Evolutionary conservation across 2,888 invertebrate genomes (phyloP).

Genomic region (Adelphocoris suturalis): DNA sequence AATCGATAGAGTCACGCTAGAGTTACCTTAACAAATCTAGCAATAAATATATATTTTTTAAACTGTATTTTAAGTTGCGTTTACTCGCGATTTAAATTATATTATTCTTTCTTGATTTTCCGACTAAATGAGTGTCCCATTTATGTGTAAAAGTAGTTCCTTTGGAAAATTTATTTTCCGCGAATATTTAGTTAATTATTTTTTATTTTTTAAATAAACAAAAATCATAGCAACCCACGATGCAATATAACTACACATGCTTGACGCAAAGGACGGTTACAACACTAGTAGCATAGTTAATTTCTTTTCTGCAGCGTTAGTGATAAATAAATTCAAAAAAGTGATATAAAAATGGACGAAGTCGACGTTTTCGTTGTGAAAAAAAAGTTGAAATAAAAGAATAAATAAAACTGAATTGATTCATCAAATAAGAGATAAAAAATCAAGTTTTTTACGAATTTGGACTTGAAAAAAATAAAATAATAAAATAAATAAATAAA

Average conservation of each 20-base stretch:
- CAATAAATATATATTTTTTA: too few species aligned
- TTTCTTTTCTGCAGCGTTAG: conserved; percentile 46
- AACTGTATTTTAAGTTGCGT: too few species aligned
- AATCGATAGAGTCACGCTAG: too few species aligned
- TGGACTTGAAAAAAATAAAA: background rate
- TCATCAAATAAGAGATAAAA: background rate
- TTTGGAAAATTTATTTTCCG: too few species aligned
- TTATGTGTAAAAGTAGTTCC: background rate
- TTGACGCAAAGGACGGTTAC: conserved; percentile 38
- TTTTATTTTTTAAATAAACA: background rate
- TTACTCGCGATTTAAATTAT: too few species aligned
- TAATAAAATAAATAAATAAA: too few species aligned
- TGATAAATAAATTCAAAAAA: background rate
- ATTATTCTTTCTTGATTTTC: background rate
- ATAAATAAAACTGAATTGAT: background rate
- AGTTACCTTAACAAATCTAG: too few species aligned
- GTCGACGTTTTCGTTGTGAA: background rate
- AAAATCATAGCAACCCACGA: conserved; percentile 60
- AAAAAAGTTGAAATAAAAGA: background rate
- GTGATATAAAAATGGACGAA: background rate
- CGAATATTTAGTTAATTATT: too few species aligned
- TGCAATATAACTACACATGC: conserved; percentile 66
- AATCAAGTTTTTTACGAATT: background rate
- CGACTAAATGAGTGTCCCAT: conserved; percentile 44
- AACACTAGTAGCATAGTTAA: conserved; percentile 50